Evolutionary conservation across 1,140 invertebrate species (phyloP).

Genomic region (Octopus bimaculoides): DNA sequence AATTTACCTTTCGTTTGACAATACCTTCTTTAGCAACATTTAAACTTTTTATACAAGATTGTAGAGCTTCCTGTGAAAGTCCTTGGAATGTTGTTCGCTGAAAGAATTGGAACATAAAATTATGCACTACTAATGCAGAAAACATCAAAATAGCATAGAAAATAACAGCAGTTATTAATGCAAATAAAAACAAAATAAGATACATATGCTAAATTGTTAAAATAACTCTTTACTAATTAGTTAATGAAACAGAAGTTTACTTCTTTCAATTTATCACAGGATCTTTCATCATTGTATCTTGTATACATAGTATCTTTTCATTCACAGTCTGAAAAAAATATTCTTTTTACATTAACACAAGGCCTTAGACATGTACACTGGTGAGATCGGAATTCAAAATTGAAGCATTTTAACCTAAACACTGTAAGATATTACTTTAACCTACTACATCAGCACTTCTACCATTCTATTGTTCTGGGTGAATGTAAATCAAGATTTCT

Average conservation of each 20-base stretch:
- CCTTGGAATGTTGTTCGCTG: constrained; percentile 90
- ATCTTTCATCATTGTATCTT: no score
- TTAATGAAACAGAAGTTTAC: background rate
- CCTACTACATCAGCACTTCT: no score
- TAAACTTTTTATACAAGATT: constrained; percentile 87
- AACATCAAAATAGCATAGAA: background rate
- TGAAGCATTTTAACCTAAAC: no score
- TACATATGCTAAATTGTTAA: no score
- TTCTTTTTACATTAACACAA: no score
- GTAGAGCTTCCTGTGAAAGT: constrained; percentile 90
- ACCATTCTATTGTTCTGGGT: no score
- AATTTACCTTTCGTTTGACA: constrained; percentile 52
- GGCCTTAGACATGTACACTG: no score
- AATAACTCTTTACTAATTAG: background rate
- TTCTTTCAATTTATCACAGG: background rate
- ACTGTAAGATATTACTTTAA: no score
- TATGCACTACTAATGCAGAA: background rate
- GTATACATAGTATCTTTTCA: no score
- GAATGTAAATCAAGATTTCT: no score
- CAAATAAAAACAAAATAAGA: background rate
- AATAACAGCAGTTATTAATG: background rate
- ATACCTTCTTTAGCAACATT: constrained; percentile 68
- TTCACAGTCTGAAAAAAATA: no score
- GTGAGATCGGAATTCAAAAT: no score
- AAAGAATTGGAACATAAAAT: constrained; percentile 21